These are phyloP conservation scores for Isurus oxyrinchus DNA, from an alignment of 2,113 vertebrate genomes.

Conservation along the genomic window DNA sequence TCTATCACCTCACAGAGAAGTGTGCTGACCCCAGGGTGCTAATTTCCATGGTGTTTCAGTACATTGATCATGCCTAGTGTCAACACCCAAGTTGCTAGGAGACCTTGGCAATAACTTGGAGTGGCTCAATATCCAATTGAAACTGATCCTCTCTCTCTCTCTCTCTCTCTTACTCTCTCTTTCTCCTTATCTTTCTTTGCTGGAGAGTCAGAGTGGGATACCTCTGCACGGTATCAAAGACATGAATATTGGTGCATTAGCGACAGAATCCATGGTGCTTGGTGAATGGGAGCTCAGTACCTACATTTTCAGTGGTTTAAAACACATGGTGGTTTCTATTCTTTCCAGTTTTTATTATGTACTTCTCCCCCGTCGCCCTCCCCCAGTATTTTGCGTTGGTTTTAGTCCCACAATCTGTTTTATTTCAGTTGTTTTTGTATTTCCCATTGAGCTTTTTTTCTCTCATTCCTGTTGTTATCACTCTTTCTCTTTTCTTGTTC, in stretches of 20 bases:
- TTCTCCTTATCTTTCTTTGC: no score
- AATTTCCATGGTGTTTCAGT: not conserved
- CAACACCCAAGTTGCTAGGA: not conserved
- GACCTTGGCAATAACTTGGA: not conserved
- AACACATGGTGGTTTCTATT: not conserved
- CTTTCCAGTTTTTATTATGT: not conserved
- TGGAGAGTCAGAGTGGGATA: not conserved
- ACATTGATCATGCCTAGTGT: not conserved
- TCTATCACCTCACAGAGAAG: not conserved
- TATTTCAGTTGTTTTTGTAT: not conserved
- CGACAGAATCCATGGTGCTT: not conserved
- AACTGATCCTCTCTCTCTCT: not conserved
- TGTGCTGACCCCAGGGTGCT: not conserved
- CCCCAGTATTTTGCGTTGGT: not conserved
- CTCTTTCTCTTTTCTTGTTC: not conserved
- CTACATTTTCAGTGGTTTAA: not conserved
- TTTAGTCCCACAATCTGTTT: not conserved
- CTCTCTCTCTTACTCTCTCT: no score
- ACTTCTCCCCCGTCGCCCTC: no score
- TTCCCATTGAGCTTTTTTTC: not conserved
- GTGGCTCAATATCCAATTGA: not conserved
- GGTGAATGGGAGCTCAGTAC: not conserved
- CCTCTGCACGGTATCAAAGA: not conserved
- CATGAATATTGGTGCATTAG: not conserved
- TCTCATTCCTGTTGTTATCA: not conserved